phyloP scores from a whole-genome alignment of 2,113 vertebrate genomes.

The Ptilorrhoa leucosticta region DNA sequence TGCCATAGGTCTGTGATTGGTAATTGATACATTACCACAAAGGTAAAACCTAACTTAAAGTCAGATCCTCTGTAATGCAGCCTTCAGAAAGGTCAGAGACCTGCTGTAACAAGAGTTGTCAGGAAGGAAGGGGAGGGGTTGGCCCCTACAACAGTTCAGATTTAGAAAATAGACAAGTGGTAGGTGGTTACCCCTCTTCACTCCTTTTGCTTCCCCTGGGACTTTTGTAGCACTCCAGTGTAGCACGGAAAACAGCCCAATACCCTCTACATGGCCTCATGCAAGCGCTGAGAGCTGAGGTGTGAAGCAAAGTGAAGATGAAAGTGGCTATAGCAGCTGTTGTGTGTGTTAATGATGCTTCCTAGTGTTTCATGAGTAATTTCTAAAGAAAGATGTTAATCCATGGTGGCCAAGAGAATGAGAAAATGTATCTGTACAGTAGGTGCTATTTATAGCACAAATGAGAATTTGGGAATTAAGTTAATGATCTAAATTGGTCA shows the following conservation, averaged over 20 bases:
- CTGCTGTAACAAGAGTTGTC: neutral
- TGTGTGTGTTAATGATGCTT: neutral
- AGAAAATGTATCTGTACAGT: neutral
- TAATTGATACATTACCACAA: too few species aligned
- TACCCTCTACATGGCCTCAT: accelerated
- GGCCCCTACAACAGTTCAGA: neutral
- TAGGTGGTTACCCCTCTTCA: neutral
- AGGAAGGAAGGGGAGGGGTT: neutral
- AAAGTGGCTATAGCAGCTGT: neutral
- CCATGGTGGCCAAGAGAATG: neutral
- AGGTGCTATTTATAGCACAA: neutral
- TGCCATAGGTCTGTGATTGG: accelerated
- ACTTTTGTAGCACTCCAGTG: neutral
- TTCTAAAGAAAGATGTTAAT: neutral
- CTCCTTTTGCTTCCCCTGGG: neutral
- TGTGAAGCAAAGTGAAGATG: neutral
- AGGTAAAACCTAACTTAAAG: neutral
- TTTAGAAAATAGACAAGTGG: neutral
- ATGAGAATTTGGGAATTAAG: neutral
- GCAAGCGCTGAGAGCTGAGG: neutral
- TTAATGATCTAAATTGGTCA: neutral
- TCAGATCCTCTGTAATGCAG: neutral
- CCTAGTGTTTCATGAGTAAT: neutral
- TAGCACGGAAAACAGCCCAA: neutral
- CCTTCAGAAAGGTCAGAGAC: neutral